phyloP scores from a whole-genome alignment of 1,140 invertebrate genomes.

The Aphelinus atriplicis region DNA sequence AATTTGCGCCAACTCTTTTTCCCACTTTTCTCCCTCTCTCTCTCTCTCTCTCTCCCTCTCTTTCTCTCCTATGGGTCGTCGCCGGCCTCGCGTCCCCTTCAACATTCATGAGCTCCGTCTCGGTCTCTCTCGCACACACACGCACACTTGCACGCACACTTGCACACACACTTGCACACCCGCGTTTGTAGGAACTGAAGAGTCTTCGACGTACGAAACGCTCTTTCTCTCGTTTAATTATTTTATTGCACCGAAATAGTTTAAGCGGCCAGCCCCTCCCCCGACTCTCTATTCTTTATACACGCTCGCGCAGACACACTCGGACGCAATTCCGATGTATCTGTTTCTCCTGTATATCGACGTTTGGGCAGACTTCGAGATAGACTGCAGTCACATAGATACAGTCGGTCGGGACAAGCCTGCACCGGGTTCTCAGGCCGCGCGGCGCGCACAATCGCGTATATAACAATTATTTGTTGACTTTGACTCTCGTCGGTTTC shows the following conservation, averaged over 20 bases:
- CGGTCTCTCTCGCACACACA: neutral
- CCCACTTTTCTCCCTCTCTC: constrained; percentile 1
- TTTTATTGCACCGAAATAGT: constrained; percentile 56
- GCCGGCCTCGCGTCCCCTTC: neutral
- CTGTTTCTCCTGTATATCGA: no score
- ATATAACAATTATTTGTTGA: no score
- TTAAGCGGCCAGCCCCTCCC: constrained; percentile 33
- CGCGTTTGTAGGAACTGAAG: constrained; percentile 53
- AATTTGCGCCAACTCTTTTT: constrained; percentile 5
- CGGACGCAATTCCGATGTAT: neutral
- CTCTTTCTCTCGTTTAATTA: constrained; percentile 34
- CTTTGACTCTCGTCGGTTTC: no score
- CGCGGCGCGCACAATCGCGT: no score
- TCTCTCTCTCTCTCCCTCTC: constrained; percentile 15
- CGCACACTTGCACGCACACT: constrained; percentile 1
- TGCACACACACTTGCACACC: neutral
- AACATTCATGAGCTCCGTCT: constrained; percentile 6
- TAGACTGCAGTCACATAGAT: no score
- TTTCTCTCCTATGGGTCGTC: neutral
- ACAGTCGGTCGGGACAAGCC: no score
- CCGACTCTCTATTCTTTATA: constrained; percentile 7
- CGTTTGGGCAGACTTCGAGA: no score
- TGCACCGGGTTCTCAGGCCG: no score
- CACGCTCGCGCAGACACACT: no score
- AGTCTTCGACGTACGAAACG: constrained; percentile 47